Evolutionary conservation across 2,113 vertebrate genomes (phyloP).

Genomic region (Aspiorhynchus laticeps): DNA sequence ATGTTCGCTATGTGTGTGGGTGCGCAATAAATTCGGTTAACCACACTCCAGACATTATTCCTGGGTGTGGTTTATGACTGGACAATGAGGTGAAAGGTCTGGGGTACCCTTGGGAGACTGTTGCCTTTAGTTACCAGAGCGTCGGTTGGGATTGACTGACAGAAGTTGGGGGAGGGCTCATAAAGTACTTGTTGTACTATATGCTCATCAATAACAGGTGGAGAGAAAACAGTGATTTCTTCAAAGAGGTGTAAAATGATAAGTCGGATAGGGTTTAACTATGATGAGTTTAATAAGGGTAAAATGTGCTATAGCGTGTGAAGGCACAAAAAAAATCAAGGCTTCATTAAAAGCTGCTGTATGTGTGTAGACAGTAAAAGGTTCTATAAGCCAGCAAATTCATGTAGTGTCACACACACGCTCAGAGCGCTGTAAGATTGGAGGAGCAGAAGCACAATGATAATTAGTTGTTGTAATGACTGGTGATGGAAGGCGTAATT

Average conservation of each 20-base stretch:
- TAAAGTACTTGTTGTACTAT: not conserved
- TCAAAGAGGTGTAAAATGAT: slow-evolving; percentile 29
- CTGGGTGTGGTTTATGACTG: slow-evolving; percentile 39
- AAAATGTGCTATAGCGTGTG: not conserved
- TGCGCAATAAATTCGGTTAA: not conserved
- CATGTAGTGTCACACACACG: not conserved
- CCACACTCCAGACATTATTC: slow-evolving; percentile 27
- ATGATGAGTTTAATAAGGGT: not conserved
- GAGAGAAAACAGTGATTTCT: slow-evolving; percentile 37
- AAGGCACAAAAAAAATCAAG: not conserved
- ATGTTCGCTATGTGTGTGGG: slow-evolving; percentile 21
- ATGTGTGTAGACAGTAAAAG: slow-evolving; percentile 4
- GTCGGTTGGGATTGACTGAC: slow-evolving; percentile 55
- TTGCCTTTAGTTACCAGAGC: slow-evolving; percentile 71
- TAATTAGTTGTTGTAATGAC: slow-evolving; percentile 67
- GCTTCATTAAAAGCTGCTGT: not conserved
- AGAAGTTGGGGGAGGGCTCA: slow-evolving; percentile 37
- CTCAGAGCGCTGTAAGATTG: not conserved
- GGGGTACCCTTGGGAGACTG: slow-evolving; percentile 66
- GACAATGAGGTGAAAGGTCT: slow-evolving; percentile 71
- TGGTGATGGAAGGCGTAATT: slow-evolving; percentile 69
- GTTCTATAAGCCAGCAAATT: not conserved
- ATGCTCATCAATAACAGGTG: slow-evolving; percentile 37
- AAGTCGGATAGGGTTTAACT: not conserved
- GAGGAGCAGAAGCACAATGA: slow-evolving; percentile 38